phyloP scores from a whole-genome alignment of 2,113 vertebrate species.

The Reinhardtius hippoglossoides region DNA sequence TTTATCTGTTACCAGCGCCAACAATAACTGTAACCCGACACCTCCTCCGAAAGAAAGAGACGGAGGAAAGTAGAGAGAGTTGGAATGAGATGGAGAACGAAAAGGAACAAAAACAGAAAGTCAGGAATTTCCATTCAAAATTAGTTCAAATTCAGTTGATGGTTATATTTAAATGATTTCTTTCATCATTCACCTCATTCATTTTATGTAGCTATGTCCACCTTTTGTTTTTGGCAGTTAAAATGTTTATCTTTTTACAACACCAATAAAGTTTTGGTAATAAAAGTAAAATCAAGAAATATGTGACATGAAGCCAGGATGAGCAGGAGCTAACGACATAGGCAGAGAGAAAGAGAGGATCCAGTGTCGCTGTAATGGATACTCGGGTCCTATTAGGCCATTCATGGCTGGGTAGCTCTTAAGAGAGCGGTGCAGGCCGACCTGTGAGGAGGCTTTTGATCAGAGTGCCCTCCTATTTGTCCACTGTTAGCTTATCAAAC shows the following conservation, averaged over 20 bases:
- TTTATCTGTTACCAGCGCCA: conserved; percentile 81
- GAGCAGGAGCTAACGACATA: conserved; percentile 15
- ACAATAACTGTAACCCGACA: conserved; percentile 80
- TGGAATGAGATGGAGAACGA: conserved; percentile 39
- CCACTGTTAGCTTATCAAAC: conserved; percentile 44
- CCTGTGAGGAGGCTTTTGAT: conserved; percentile 66
- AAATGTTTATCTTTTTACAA: not conserved
- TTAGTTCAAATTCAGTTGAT: not conserved
- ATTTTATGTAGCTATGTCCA: not conserved
- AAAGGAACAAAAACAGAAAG: conserved; percentile 27
- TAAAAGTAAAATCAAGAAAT: not conserved
- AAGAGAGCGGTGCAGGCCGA: conserved; percentile 57
- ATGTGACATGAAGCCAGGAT: conserved; percentile 1
- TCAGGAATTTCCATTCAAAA: not conserved
- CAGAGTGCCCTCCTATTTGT: conserved; percentile 49
- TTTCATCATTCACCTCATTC: not conserved
- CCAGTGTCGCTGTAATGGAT: conserved; percentile 71
- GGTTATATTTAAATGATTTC: not conserved
- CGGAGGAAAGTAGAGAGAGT: conserved; percentile 42
- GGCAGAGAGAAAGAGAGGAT: conserved; percentile 32
- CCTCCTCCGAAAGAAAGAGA: conserved; percentile 62
- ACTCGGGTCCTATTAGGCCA: conserved; percentile 63
- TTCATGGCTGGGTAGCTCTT: conserved; percentile 74
- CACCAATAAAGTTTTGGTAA: not conserved
- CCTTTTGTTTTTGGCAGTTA: not conserved